phyloP scores from a whole-genome alignment of 2,797 vertebrate genomes.

The Champsocephalus gunnari region DNA sequence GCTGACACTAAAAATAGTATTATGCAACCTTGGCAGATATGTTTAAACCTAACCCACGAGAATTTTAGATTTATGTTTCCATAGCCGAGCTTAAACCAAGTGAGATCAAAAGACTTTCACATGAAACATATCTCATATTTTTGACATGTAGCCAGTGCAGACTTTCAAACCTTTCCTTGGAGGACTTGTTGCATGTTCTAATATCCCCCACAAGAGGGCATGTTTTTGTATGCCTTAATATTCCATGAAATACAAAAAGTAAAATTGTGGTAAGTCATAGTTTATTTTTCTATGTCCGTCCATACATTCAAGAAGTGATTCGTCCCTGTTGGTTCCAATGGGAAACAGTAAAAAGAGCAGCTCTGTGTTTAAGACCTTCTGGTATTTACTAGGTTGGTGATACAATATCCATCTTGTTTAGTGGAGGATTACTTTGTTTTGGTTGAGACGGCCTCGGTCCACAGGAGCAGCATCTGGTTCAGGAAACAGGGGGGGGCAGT shows the following conservation, averaged over 20 bases:
- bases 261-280: slow-evolving; percentile 23
- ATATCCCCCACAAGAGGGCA: slow-evolving; percentile 63
- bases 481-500: slow-evolving; percentile 78
- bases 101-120: slow-evolving; percentile 48
- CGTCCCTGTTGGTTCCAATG: slow-evolving; percentile 28
- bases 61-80: slow-evolving; percentile 50
- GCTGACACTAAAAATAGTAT: slow-evolving; percentile 4
- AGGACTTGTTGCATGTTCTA: slow-evolving; percentile 30
- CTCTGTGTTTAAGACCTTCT: slow-evolving; percentile 48
- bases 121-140: slow-evolving; percentile 47
- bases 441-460: slow-evolving; percentile 74
- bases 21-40: slow-evolving; percentile 27
- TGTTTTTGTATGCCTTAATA: slow-evolving; percentile 27
- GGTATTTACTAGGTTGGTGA: slow-evolving; percentile 72
- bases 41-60: slow-evolving; percentile 14
- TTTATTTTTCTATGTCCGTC: slow-evolving; percentile 19
- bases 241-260: slow-evolving; percentile 19
- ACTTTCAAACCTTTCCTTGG: slow-evolving; percentile 34
- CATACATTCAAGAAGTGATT: slow-evolving; percentile 38
- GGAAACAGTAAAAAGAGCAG: slow-evolving; percentile 34
- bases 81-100: slow-evolving; percentile 36
- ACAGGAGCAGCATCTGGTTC: slow-evolving; percentile 82
- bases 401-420: slow-evolving; percentile 84
- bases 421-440: slow-evolving; percentile 83
- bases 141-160: slow-evolving; percentile 50